Base-by-base conservation (phyloP, 1,140 invertebrate genomes). In the Odontomachus brunneus region DNA sequence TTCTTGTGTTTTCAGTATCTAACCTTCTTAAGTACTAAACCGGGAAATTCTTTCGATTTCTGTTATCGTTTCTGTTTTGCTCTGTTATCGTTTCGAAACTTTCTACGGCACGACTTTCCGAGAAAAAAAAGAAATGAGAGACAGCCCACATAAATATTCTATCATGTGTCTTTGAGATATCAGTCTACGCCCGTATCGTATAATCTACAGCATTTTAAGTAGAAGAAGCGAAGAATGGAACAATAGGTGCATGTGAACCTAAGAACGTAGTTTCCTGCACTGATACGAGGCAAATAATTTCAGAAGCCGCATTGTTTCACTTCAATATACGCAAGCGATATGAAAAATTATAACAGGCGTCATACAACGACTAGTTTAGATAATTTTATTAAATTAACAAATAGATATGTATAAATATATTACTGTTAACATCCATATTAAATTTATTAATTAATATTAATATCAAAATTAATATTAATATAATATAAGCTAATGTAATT, bases 401-500 rank as follows among this genome's bases (percentile, higher is more conserved):
- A 44, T 11, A 44, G 3, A 44, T 44, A 44, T 11, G 38, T 11
- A 44, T 11, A 44, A 4, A 44, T 11, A 44, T 11, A 11, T 11
- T 44, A 44, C 9, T 44, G 9, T 44, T 7, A 44, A 44, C 38
- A 44, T 44, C 38, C 3, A 44, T 44, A 44, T 44, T 44, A 44
- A 44, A 44, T 44, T 44, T n/a, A 26, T 60, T 26, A 29, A 60
- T 15, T 12, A 17, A 72, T 38, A 55, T 72, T 55, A 72, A 57
- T 51, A 38, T 17, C 29, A 33, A 33, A 33, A 71, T 69, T 51
- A 22, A 71, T 71, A 51, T 67, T 49, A 67, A 51, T 69, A 26
- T 51, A 67, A 5, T 71, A 29, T 57, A 57, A 5, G 17, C 7
- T 72, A 60, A 60, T 60, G 29, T 60, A 72, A 72, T 72, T 1